Conservation (phyloP, 2,888 invertebrate genomes). For the Rhimphoctona megacephalus region DNA sequence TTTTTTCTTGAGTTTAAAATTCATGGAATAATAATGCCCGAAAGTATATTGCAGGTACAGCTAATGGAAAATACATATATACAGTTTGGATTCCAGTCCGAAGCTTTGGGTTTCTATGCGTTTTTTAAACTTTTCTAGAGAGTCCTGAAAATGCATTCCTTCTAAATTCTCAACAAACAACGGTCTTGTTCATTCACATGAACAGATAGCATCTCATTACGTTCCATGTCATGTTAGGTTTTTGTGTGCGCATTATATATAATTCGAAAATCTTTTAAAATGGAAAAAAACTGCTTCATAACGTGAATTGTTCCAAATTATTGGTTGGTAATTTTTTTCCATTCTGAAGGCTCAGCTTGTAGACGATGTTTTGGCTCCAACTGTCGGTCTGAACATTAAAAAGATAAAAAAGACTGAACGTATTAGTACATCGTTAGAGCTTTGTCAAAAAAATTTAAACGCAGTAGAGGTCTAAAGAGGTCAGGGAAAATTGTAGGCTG, state of each 20-base stretch:
- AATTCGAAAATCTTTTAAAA: background rate
- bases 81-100: background rate
- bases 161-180: background rate
- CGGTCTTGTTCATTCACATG: background rate
- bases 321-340: background rate
- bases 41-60: constrained; percentile 38
- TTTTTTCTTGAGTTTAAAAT: constrained; percentile 81
- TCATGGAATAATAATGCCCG: constrained; percentile 82
- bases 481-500: constrained; percentile 16
- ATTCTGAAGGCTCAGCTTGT: background rate
- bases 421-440: constrained; percentile 36
- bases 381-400: background rate
- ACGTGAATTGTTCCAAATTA: background rate
- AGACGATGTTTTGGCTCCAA: background rate
- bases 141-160: background rate
- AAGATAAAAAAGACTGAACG: constrained; percentile 1
- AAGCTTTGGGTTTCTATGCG: constrained; percentile 13
- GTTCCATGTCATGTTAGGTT: background rate
- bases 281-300: background rate
- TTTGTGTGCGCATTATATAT: background rate
- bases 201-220: background rate
- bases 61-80: constrained; percentile 73
- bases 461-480: background rate
- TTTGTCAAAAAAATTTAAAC: constrained; percentile 27
- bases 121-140: background rate